Conservation (phyloP, 2,113 vertebrate species). For the Muntiacus muntjak region DNA sequence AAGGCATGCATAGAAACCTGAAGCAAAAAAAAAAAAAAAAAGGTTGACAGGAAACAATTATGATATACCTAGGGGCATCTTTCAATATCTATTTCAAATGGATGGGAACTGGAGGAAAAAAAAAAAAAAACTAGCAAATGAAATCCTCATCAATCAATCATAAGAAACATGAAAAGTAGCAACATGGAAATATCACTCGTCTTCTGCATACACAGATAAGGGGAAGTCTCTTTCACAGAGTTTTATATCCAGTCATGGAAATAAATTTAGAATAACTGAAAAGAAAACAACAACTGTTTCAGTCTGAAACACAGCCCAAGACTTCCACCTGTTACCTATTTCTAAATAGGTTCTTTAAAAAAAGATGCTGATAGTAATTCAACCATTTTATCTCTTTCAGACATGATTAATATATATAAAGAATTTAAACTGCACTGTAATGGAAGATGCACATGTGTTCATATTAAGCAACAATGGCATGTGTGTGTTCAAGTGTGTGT, state of each 20-base stretch:
- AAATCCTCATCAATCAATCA: slow-evolving; percentile 23
- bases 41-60: slow-evolving; percentile 2
- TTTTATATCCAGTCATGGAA: neutral
- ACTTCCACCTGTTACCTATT: neutral
- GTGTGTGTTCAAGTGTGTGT: neutral
- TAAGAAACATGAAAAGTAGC: neutral
- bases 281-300: neutral
- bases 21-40: slow-evolving; percentile 36
- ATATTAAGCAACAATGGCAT: neutral
- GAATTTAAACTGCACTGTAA: neutral
- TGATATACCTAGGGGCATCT: slow-evolving; percentile 21
- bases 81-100: slow-evolving; percentile 39
- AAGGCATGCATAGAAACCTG: slow-evolving; percentile 47
- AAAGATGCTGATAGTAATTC: neutral
- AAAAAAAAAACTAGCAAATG: neutral
- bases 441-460: neutral
- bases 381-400: neutral
- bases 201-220: neutral
- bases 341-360: neutral
- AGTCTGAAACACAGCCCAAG: neutral
- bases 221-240: neutral
- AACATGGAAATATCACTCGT: neutral
- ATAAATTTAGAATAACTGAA: slow-evolving; percentile 21
- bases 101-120: neutral
- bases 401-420: neutral